Conservation (phyloP, 2,113 vertebrate species). For the Thalassarche chlororhynchos region DNA sequence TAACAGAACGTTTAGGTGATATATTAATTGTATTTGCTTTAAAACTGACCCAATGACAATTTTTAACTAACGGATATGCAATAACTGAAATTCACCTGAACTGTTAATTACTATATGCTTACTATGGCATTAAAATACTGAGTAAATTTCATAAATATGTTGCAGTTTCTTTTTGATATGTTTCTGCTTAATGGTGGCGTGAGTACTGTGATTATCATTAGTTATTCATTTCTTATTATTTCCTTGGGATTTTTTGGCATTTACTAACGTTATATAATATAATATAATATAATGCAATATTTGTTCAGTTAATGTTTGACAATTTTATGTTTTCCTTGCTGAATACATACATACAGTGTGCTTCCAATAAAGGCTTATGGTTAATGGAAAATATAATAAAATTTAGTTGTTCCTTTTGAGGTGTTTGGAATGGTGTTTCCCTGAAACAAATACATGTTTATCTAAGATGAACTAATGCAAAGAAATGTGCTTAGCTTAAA, state of each 20-base stretch:
- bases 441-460: background rate
- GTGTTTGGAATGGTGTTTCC: background rate
- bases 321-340: background rate
- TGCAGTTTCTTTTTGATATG: background rate
- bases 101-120: background rate
- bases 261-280: background rate
- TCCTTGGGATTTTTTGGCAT: background rate
- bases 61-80: background rate
- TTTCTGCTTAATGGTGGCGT: background rate
- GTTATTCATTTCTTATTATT: background rate
- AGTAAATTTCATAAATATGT: background rate
- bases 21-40: background rate
- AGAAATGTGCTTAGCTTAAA: background rate
- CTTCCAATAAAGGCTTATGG: background rate
- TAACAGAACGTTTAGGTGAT: background rate
- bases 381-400: background rate
- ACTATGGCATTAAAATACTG: background rate
- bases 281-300: background rate
- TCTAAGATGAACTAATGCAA: background rate
- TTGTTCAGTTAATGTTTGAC: background rate
- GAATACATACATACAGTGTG: background rate
- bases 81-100: background rate
- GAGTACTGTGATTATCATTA: slow-evolving; percentile 1
- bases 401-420: background rate
- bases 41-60: background rate